phyloP scores from a whole-genome alignment of 1,140 invertebrate genomes.

The Lepidotrigona ventralis region DNA sequence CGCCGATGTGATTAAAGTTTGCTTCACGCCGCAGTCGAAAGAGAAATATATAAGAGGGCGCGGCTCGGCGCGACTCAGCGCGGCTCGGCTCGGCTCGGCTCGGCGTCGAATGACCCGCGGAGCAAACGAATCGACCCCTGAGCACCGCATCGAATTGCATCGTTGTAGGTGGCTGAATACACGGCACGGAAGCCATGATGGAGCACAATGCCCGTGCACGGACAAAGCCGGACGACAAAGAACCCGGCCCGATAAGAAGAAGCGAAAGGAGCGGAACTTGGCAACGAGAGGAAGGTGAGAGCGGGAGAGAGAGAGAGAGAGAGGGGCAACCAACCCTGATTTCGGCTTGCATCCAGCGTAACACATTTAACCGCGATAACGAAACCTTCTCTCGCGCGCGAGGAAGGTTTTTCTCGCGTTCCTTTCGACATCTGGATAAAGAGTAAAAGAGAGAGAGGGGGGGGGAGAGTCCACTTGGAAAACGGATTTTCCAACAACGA shows the following conservation, averaged over 20 bases:
- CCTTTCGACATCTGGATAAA: neutral
- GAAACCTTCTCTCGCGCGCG: slow-evolving; percentile 24
- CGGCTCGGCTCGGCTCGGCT: too few relatives aligned
- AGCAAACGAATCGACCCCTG: slow-evolving; percentile 48
- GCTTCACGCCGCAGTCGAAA: slow-evolving; percentile 17
- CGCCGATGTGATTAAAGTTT: slow-evolving; percentile 33
- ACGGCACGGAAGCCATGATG: slow-evolving; percentile 2
- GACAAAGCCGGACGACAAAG: slow-evolving; percentile 60
- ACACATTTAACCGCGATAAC: slow-evolving; percentile 71
- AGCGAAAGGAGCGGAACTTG: slow-evolving; percentile 15
- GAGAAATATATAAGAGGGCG: slow-evolving; percentile 42
- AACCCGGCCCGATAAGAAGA: slow-evolving; percentile 62
- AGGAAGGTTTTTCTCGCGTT: too few relatives aligned
- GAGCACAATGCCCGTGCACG: slow-evolving; percentile 50
- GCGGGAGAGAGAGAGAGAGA: neutral
- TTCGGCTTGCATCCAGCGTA: slow-evolving; percentile 56
- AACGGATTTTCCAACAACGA: too few relatives aligned
- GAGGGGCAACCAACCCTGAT: slow-evolving; percentile 23
- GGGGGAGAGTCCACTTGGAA: too few relatives aligned
- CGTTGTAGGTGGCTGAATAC: slow-evolving; percentile 13
- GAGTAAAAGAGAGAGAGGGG: too few relatives aligned
- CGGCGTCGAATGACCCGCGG: slow-evolving; percentile 3
- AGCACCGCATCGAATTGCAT: neutral
- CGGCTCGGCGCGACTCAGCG: neutral
- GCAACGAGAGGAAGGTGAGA: neutral